These are phyloP conservation scores for Alfaro cultratus DNA, from an alignment of 2,797 vertebrate species.

Conservation along the genomic window DNA sequence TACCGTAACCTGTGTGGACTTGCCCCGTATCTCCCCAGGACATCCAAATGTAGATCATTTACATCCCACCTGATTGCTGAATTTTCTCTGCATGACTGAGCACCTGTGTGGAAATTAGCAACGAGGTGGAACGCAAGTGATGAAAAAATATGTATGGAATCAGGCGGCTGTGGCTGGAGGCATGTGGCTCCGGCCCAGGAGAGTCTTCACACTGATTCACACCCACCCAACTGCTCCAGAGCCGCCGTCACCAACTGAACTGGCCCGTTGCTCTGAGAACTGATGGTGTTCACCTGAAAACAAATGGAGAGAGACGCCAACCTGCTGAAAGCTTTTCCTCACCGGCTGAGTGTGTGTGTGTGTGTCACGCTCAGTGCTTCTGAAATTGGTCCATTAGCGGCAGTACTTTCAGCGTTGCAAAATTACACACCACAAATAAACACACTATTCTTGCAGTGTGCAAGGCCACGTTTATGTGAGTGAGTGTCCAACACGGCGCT, in stretches of 20 bases:
- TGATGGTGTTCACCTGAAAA: conserved; percentile 47
- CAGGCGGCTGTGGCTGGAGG: conserved; percentile 25
- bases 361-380: conserved; percentile 34
- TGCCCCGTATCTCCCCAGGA: conserved; percentile 10
- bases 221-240: conserved; percentile 48
- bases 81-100: background rate
- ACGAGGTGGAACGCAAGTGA: background rate
- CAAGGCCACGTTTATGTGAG: conserved; percentile 51
- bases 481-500: conserved; percentile 51
- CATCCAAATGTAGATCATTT: conserved; percentile 13
- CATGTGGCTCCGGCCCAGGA: background rate
- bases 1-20: conserved; percentile 27
- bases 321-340: conserved; percentile 16
- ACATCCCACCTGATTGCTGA: conserved; percentile 1
- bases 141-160: conserved; percentile 23
- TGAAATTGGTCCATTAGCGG: conserved; percentile 60
- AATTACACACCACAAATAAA: conserved; percentile 20
- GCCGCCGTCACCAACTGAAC: conserved; percentile 32
- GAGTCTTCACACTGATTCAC: conserved; percentile 60
- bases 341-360: conserved; percentile 2
- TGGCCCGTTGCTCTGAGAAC: conserved; percentile 54
- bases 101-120: conserved; percentile 1
- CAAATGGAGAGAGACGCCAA: conserved; percentile 24
- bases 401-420: conserved; percentile 48
- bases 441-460: background rate